These are phyloP conservation scores for Meghimatium bilineatum DNA, from an alignment of 2,888 invertebrate genomes.

Conservation along the genomic window DNA sequence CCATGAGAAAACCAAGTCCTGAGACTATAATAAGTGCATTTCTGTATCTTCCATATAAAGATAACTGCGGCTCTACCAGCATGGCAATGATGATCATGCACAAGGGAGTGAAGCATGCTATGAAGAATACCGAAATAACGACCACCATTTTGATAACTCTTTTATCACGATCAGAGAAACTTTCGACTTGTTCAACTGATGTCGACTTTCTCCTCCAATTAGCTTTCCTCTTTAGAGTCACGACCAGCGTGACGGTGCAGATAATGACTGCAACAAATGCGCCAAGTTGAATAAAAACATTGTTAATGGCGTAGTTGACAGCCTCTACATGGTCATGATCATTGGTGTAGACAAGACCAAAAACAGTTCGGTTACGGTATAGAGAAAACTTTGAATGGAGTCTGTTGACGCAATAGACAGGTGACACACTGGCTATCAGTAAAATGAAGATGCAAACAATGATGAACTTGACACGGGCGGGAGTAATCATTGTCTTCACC, in stretches of 20 bases:
- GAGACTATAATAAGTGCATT: slow-evolving; percentile 10
- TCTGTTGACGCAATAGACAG: slow-evolving; percentile 23
- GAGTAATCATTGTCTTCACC: neutral
- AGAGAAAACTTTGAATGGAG: neutral
- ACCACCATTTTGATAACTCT: slow-evolving; percentile 13
- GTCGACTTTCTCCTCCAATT: slow-evolving; percentile 1
- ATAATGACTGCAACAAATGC: slow-evolving; percentile 3
- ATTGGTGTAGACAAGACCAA: slow-evolving; percentile 1
- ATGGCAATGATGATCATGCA: neutral
- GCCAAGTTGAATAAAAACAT: slow-evolving; percentile 6
- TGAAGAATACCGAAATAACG: slow-evolving; percentile 12
- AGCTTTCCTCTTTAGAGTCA: neutral
- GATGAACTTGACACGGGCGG: neutral
- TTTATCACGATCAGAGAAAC: neutral
- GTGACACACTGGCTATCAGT: neutral
- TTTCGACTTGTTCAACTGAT: neutral
- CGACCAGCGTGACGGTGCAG: neutral
- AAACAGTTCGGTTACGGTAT: neutral
- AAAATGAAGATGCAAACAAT: neutral
- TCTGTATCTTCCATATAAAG: neutral
- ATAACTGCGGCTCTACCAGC: neutral
- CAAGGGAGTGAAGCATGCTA: slow-evolving; percentile 11
- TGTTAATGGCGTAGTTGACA: slow-evolving; percentile 3
- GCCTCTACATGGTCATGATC: neutral
- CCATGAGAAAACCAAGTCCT: neutral